A percentile compares a stretch with the other conserved stretches of the same genome.
Conservation (phyloP, 1,140 invertebrate species). For the Hesperophylax magnus region DNA sequence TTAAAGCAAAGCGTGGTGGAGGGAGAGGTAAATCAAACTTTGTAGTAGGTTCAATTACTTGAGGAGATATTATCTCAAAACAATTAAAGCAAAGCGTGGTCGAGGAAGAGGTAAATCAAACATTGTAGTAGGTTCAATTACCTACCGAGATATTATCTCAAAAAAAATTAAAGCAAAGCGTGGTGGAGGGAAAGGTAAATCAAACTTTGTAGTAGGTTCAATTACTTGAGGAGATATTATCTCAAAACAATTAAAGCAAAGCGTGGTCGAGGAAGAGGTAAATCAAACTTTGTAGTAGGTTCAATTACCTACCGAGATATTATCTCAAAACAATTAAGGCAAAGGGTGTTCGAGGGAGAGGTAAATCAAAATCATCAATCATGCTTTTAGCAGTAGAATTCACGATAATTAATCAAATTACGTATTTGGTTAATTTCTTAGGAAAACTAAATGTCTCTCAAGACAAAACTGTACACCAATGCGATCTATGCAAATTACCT, state of each 20-base stretch:
- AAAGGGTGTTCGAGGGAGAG: not conserved
- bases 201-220: slow-evolving; percentile 30
- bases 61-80: slow-evolving; percentile 28
- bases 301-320: slow-evolving; percentile 4
- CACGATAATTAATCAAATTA: no score
- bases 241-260: slow-evolving; percentile 27
- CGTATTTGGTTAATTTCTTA: no score
- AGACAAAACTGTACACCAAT: no score
- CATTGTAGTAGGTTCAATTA: slow-evolving; percentile 22
- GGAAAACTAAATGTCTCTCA: no score
- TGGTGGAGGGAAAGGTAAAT: not conserved
- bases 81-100: not conserved
- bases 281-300: slow-evolving; percentile 29
- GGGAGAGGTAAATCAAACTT: slow-evolving; percentile 8
- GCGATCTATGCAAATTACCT: no score
- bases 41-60: slow-evolving; percentile 18
- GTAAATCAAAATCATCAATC: no score
- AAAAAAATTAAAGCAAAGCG: slow-evolving; percentile 14
- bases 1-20: not conserved
- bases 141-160: slow-evolving; percentile 6
- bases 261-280: no score
- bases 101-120: not conserved
- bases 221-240: slow-evolving; percentile 12
- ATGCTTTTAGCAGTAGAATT: no score
- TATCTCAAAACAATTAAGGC: slow-evolving; percentile 26